Evolutionary conservation across 2,888 invertebrate genomes (phyloP).

Genomic region (Ennomos fuscantarius): DNA sequence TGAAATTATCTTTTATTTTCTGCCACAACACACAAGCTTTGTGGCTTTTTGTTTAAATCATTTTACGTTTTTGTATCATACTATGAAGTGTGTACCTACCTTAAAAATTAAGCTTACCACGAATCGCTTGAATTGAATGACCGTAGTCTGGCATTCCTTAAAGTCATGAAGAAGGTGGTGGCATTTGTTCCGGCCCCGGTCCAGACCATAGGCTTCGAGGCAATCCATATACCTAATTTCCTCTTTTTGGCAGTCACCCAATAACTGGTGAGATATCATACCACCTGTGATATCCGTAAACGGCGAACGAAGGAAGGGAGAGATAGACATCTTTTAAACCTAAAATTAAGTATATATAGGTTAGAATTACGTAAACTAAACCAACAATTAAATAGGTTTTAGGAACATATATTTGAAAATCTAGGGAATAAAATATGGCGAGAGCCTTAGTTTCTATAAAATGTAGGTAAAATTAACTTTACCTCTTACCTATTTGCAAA

Average conservation of each 20-base stretch:
- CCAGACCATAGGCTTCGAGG: constrained; percentile 91
- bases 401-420: too few relatives aligned
- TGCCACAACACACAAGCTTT: too few relatives aligned
- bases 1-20: too few relatives aligned
- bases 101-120: constrained; percentile 65
- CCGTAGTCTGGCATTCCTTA: constrained; percentile 87
- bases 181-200: constrained; percentile 88
- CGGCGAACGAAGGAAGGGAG: constrained; percentile 88
- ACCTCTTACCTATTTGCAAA: too few relatives aligned
- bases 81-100: too few relatives aligned
- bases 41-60: too few relatives aligned
- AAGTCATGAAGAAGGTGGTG: constrained; percentile 87
- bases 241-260: constrained; percentile 87
- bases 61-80: too few relatives aligned
- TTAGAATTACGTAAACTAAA: constrained; percentile 72
- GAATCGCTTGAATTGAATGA: constrained; percentile 86
- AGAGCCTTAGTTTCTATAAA: too few relatives aligned
- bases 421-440: too few relatives aligned
- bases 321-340: constrained; percentile 80
- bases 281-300: constrained; percentile 89
- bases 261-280: constrained; percentile 87
- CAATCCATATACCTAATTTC: constrained; percentile 91
- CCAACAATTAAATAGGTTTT: neutral
- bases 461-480: too few relatives aligned
- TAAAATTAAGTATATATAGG: constrained; percentile 45